Conservation (phyloP, 2,797 vertebrate genomes). For the Lacerta viridis region DNA sequence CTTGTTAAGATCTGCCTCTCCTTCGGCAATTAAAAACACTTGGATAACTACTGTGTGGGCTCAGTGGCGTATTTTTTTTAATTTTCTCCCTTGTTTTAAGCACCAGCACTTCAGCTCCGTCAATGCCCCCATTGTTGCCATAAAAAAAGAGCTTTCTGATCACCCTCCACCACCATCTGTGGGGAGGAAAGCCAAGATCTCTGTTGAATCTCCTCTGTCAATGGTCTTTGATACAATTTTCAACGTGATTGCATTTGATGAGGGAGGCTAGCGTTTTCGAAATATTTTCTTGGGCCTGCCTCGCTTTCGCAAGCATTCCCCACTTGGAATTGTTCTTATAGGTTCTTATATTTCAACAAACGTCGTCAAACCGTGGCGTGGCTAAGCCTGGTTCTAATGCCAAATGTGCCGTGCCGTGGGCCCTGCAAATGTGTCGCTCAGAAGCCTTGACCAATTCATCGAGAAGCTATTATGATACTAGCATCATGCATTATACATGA, state of each 20-base stretch:
- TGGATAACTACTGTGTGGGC: background rate
- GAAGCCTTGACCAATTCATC: background rate
- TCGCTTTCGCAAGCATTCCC: background rate
- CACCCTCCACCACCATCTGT: background rate
- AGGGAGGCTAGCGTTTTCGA: background rate
- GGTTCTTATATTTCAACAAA: background rate
- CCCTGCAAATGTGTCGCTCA: background rate
- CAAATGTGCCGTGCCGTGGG: background rate
- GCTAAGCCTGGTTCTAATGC: background rate
- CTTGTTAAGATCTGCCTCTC: background rate
- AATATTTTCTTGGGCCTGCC: background rate
- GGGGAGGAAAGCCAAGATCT: background rate
- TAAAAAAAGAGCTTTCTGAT: background rate
- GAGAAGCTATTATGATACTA: background rate
- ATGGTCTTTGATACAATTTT: background rate
- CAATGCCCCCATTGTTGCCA: slow-evolving; percentile 11
- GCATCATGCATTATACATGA: background rate
- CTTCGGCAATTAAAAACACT: background rate
- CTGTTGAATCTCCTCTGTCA: background rate
- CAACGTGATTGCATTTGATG: background rate
- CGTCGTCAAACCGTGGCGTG: background rate
- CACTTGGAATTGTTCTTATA: background rate
- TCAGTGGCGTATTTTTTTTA: background rate
- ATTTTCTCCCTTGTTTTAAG: slow-evolving; percentile 14
- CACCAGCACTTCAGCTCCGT: slow-evolving; percentile 5